Evolutionary conservation across 2,888 invertebrate genomes (phyloP), one percentile per base, ranked within the genome.

Genomic region (Luperina testacea): DNA sequence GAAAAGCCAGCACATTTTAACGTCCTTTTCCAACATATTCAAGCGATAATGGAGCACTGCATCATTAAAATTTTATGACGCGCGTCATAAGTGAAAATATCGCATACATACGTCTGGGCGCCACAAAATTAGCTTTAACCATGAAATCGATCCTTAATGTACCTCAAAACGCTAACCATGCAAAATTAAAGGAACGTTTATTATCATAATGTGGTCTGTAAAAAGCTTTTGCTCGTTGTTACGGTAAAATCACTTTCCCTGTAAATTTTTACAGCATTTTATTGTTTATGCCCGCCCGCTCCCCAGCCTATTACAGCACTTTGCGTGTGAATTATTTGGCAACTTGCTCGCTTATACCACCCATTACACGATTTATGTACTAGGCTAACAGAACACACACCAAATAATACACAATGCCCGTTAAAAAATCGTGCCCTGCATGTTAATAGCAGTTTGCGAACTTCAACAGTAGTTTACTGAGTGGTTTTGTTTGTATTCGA

Each of bases 291-390:
- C 91, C 83, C 92, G 88, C 90, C 89, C 91, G 57, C 57, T 59
- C 91, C 90, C 85, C 89, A 87, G 90, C 90, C 95, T 94, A 94
- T 95, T 94, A 94, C 90, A 92, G 93, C 92, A 93, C 93, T 95
- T 94, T 93, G 89, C 89, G 92, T 90, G 94, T 96, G 95, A 96
- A 94, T 95, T 96, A 96, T 96, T 95, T 93, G 94, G 93, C 93
- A 94, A 94, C 92, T 93, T 92, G 93, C 93, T 91, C 84, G 90
- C 89, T 82, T 90, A 89, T 90, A 91, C 90, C 90, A 88, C 93
- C 94, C 95, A 94, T 94, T 95, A 94, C 90, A 85, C 92, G 93
- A 96, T 95, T 95, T 95, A 95, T 94, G 91, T 90, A 91, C 91
- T 90, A 80, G 88, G 88, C 85, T 83, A 78, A 82, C 87, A 84